Percentiles rank a stretch among this genome's conserved stretches.
These are phyloP conservation scores for Deroplatys truncata DNA, from an alignment of 2,888 invertebrate genomes.

Conservation along the genomic window DNA sequence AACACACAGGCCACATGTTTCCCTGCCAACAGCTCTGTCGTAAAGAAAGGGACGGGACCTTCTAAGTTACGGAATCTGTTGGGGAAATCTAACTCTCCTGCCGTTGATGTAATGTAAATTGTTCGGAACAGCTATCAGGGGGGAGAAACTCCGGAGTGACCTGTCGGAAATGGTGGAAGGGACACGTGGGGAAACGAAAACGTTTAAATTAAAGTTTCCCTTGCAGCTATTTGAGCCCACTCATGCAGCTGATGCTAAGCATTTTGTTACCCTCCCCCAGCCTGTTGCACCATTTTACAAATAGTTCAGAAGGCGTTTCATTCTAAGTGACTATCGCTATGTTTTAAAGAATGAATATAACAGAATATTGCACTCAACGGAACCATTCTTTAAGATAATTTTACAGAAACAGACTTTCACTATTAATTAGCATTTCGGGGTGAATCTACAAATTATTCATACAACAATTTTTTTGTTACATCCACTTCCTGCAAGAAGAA, in stretches of 20 bases:
- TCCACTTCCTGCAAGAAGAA: too few species aligned
- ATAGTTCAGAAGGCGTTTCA: neutral
- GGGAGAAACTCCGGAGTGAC: neutral
- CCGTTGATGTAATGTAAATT: neutral
- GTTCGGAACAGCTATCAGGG: neutral
- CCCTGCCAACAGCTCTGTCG: neutral
- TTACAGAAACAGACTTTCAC: too few species aligned
- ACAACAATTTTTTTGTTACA: too few species aligned
- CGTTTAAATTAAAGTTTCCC: neutral
- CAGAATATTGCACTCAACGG: too few species aligned
- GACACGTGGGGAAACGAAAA: neutral
- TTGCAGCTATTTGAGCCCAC: neutral
- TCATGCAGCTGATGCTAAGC: neutral
- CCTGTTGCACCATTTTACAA: neutral
- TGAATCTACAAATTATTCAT: too few species aligned
- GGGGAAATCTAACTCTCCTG: neutral
- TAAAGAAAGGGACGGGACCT: neutral
- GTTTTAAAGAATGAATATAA: too few species aligned
- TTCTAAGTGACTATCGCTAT: neutral
- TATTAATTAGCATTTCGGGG: too few species aligned
- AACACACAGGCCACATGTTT: neutral
- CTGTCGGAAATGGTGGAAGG: neutral
- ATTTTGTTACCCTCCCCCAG: neutral
- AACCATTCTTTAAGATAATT: too few species aligned
- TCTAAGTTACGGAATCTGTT: neutral